phyloP scores from a whole-genome alignment of 2,797 vertebrate genomes.

The Xiphorhynchus erythropygius region DNA sequence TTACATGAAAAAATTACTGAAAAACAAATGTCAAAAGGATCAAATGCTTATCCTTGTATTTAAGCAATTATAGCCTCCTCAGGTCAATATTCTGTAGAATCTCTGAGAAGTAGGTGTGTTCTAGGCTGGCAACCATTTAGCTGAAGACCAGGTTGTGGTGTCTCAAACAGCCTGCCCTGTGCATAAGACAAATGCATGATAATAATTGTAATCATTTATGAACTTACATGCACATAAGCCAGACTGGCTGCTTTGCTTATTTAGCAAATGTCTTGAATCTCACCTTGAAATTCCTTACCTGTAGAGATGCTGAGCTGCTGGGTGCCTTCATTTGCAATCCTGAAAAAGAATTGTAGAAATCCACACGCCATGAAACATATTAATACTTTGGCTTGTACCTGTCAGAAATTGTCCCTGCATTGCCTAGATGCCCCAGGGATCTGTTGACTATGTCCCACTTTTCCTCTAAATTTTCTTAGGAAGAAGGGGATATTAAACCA shows the following conservation, averaged over 20 bases:
- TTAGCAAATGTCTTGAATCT: background rate
- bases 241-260: background rate
- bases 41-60: background rate
- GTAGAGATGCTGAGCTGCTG: background rate
- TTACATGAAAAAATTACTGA: background rate
- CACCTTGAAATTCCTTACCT: conserved; percentile 2
- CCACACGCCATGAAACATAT: background rate
- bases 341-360: conserved; percentile 5
- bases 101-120: background rate
- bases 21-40: background rate
- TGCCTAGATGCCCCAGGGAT: background rate
- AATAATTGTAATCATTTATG: background rate
- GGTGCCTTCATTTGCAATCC: background rate
- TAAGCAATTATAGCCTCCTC: background rate
- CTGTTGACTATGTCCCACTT: background rate
- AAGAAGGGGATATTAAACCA: background rate
- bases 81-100: background rate
- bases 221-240: background rate
- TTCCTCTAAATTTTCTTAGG: background rate
- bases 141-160: background rate
- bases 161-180: background rate
- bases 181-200: background rate
- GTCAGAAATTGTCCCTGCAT: background rate
- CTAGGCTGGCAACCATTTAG: background rate
- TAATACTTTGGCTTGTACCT: conserved; percentile 17